Percentiles rank a stretch among this genome's conserved stretches.
Evolutionary conservation across 2,888 invertebrate genomes (phyloP).

Genomic region (Noctuana brunneofusca): DNA sequence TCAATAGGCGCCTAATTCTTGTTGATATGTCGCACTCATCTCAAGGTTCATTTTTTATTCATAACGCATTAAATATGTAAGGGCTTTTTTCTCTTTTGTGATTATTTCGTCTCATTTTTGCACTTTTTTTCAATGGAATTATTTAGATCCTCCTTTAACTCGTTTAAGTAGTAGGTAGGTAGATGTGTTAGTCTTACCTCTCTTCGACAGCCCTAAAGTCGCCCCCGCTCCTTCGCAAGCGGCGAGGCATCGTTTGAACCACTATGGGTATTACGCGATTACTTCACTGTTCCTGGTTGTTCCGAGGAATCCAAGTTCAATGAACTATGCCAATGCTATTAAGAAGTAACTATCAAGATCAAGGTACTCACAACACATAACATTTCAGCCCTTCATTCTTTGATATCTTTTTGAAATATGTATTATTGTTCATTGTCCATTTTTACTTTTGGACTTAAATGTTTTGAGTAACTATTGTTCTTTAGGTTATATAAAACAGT

Average conservation of each 20-base stretch:
- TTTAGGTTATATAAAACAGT: too few relatives aligned
- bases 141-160: too few relatives aligned
- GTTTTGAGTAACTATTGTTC: too few relatives aligned
- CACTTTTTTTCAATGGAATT: too few relatives aligned
- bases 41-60: too few relatives aligned
- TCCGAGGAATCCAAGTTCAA: conserved; percentile 48
- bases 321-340: conserved; percentile 37
- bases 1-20: too few relatives aligned
- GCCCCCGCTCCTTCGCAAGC: conserved; percentile 41
- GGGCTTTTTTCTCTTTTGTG: too few relatives aligned
- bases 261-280: conserved; percentile 48
- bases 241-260: conserved; percentile 33
- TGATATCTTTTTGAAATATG: background rate
- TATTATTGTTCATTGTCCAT: background rate
- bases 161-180: too few relatives aligned
- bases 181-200: background rate
- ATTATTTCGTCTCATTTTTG: too few relatives aligned
- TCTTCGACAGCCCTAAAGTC: conserved; percentile 40
- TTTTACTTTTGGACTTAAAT: too few relatives aligned
- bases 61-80: too few relatives aligned
- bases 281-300: conserved; percentile 48
- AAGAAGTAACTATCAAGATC: conserved; percentile 6
- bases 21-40: too few relatives aligned
- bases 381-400: background rate
- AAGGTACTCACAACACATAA: background rate